Base-by-base conservation (phyloP, 2,113 vertebrate genomes). In the Entosphenus tridentatus region DNA sequence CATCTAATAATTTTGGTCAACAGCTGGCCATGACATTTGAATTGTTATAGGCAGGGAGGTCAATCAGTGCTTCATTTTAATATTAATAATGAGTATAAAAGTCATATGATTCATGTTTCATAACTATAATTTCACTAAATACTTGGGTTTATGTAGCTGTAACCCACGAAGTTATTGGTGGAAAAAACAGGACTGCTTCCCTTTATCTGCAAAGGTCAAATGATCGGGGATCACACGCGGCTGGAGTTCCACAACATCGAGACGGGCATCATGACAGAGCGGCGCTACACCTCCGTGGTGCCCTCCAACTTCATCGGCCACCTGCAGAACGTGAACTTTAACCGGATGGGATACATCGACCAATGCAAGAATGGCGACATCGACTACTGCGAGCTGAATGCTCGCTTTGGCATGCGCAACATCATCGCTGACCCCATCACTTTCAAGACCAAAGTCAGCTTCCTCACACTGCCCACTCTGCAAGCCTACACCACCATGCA, bases 211-310 rank as follows among this genome's bases (percentile, higher is more conserved):
- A 39, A 39, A 39, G 93, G 93, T 72, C 88, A 91, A 1, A 98
- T 98, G 92, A 86, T 91, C 72, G 93, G 93, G 9, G 93, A 98
- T 75, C 93, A 98, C 68, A 98, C 93, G 3, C 90, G 93, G n/a
- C 76, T 98, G 80, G 93, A 98, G 77, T 98, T 98, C 81, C 90
- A 98, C 80, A 96, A 97, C 75, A 95, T 98, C 0, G 93, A 98
- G 80, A 97, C 93, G 0, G 93, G 93, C 21, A 86, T 87, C 78
- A 97, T 98, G 93, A 98, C 89, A 0, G 93, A 98, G 81, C 88
- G 92, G 4, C 84, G 85, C 1, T 98, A 91, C 70, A 83, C 91
- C 74, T 91, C 93, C 1, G 82, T 85, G 70, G 87, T 95, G 72
- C 93, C 93, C 1, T 98, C 93, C 73, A 93, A 89, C 77, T 98